phyloP scores from a whole-genome alignment of 2,113 vertebrate species.

The Bos taurus region ARS-UCD2.0 NC_037331.1:94192001-94192500 shows the following conservation, averaged over 20 bases:
- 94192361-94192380: conserved; percentile 44
- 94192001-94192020: rapidly evolving
- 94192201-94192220: conserved; percentile 75
- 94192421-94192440: conserved; percentile 55
- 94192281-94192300: conserved; percentile 45
- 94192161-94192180: conserved; percentile 30
- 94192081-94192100: conserved; percentile 39
- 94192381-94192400: not conserved
- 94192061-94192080: conserved; percentile 19
- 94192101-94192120: conserved; percentile 62
- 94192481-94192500: rapidly evolving
- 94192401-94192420: not conserved
- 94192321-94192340: conserved; percentile 46
- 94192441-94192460: conserved; percentile 50
- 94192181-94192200: conserved; percentile 65
- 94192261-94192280: conserved; percentile 46
- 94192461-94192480: not conserved
- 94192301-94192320: not conserved
- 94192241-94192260: conserved; percentile 56
- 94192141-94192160: conserved; percentile 53
- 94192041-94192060: not conserved
- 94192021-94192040: not conserved
- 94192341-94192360: conserved; percentile 37
- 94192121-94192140: conserved; percentile 46
- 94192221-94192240: conserved; percentile 70